phyloP scores from a whole-genome alignment of 2,797 vertebrate species.

The Tiaroga cobitis region DNA sequence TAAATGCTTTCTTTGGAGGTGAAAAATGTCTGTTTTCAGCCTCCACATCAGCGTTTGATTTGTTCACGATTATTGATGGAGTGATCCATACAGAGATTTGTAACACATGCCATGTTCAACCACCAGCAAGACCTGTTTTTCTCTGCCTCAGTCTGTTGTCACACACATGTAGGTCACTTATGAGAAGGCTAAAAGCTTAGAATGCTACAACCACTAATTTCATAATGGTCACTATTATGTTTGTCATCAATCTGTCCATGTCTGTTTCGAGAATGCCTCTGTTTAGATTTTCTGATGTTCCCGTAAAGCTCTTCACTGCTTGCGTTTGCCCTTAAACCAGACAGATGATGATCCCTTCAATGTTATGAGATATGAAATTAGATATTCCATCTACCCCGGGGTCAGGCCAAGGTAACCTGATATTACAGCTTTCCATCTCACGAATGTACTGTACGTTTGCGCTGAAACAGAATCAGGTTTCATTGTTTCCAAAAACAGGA shows the following conservation, averaged over 20 bases:
- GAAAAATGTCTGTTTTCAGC: conserved; percentile 26
- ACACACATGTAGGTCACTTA: conserved; percentile 17
- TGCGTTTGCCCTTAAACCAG: conserved; percentile 1
- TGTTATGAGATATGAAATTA: conserved; percentile 20
- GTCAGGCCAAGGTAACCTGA: conserved; percentile 17
- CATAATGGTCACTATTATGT: background rate
- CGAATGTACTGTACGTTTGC: background rate
- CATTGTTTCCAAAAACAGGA: background rate
- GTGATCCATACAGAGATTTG: conserved; percentile 14
- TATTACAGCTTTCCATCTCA: conserved; percentile 24
- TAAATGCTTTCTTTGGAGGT: background rate
- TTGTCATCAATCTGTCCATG: conserved; percentile 16
- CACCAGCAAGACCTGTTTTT: background rate
- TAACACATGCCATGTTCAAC: background rate
- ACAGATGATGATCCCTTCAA: background rate
- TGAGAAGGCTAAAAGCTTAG: background rate
- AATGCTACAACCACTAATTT: conserved; percentile 9
- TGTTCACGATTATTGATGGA: conserved; percentile 8
- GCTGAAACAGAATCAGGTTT: background rate
- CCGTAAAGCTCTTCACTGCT: background rate
- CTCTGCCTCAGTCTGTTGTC: conserved; percentile 3
- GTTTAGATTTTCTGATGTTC: background rate
- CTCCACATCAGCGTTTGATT: background rate
- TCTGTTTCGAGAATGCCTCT: background rate
- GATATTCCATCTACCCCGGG: conserved; percentile 3